Evolutionary conservation across 2,797 vertebrate species (phyloP).

Genomic region (Tokudaia muenninki): DNA sequence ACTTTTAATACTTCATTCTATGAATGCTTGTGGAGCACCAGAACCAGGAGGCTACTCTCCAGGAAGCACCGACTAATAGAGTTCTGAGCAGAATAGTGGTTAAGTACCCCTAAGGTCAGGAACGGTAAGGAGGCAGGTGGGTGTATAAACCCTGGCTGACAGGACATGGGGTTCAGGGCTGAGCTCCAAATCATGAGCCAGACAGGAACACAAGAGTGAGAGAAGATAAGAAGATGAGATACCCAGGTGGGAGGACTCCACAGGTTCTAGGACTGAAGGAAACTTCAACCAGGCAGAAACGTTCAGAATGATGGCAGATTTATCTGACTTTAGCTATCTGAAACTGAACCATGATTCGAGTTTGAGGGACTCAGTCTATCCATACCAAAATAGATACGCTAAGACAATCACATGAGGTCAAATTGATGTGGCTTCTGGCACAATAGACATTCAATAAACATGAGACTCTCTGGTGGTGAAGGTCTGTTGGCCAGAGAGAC

Average conservation of each 20-base stretch:
- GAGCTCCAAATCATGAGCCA: not conserved
- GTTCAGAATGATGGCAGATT: not conserved
- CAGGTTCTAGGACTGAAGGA: not conserved
- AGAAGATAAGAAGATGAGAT: no score
- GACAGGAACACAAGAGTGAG: not conserved
- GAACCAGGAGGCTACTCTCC: not conserved
- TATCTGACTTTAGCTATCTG: not conserved
- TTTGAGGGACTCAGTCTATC: constrained; percentile 45
- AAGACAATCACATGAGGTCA: not conserved
- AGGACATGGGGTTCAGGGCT: not conserved
- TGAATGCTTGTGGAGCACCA: not conserved
- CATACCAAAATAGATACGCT: constrained; percentile 38
- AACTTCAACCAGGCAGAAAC: not conserved
- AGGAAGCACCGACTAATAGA: not conserved
- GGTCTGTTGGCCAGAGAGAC: not conserved
- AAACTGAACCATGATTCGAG: not conserved
- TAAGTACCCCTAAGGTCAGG: not conserved
- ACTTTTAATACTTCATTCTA: not conserved
- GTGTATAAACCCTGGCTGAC: no score
- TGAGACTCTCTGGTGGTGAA: not conserved
- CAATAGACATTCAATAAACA: not conserved
- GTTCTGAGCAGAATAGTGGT: not conserved
- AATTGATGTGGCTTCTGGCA: not conserved
- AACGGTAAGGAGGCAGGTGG: not conserved
- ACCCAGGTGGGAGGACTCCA: not conserved